Percentiles rank a stretch among this genome's conserved stretches.
phyloP scores from a whole-genome alignment of 2,797 vertebrate species.

The Chaunax sp. region DNA sequence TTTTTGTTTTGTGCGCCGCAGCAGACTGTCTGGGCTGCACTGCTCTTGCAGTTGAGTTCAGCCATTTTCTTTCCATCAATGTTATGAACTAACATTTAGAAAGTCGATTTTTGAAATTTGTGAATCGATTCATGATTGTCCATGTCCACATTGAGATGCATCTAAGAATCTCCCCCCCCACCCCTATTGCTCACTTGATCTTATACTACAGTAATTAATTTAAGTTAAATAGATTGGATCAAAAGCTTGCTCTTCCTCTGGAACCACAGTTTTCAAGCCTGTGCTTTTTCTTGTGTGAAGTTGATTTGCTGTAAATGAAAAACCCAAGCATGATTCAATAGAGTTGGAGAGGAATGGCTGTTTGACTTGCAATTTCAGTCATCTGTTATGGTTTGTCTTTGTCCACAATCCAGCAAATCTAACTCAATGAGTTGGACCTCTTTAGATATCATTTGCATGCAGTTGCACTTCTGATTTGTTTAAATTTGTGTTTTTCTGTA shows the following conservation, averaged over 20 bases:
- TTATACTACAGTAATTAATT: not conserved
- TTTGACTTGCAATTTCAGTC: conserved; percentile 46
- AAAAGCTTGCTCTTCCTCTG: conserved; percentile 64
- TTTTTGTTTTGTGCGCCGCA: too few relatives aligned
- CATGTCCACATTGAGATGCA: too few relatives aligned
- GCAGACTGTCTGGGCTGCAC: too few relatives aligned
- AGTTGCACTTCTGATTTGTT: conserved; percentile 22
- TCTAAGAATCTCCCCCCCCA: too few relatives aligned
- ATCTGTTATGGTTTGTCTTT: conserved; percentile 38
- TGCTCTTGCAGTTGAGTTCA: too few relatives aligned
- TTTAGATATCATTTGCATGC: conserved; percentile 44
- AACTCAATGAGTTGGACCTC: conserved; percentile 17
- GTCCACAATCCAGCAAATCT: conserved; percentile 41
- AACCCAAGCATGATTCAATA: conserved; percentile 64
- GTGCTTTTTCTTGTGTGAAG: conserved; percentile 44
- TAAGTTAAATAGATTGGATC: conserved; percentile 33
- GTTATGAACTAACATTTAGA: too few relatives aligned
- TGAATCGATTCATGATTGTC: too few relatives aligned
- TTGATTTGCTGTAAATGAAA: conserved; percentile 51
- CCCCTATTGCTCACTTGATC: not conserved
- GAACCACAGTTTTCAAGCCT: conserved; percentile 35
- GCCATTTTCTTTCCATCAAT: too few relatives aligned
- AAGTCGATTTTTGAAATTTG: too few relatives aligned
- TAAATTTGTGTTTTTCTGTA: not conserved
- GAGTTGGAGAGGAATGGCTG: conserved; percentile 11